Evolutionary conservation across 1,140 invertebrate species (phyloP), one percentile per base, ranked within the genome.

Genomic region (Kradibia gibbosae): DNA sequence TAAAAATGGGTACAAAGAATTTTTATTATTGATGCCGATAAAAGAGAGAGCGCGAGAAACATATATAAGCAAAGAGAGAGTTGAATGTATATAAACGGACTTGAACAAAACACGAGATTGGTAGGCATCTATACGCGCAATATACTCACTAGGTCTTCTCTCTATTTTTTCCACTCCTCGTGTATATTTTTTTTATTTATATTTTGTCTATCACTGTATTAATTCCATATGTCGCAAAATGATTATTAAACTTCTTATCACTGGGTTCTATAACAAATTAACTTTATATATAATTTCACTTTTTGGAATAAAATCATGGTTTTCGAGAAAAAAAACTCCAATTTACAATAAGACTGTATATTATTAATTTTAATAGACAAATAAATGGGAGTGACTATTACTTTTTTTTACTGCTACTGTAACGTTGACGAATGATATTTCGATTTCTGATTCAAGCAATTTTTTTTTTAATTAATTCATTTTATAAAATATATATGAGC

Each of bases 181-280:
- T 55, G 25, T 31, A 11, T 2, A 13, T 28, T 13, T 28, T 67
- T 10, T 67, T 39, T 39, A 36, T 39, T 1, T 67, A 20, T 22
- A 5, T 34, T 34, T 39, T 34, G 20, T 34, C 34, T 67, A 39
- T 36, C 31, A 20, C 34, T 15, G 25, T 3, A 20, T 39, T 39
- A 67, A 67, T 67, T 15, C 34, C 17, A 17, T 20, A 20, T 67
- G 62, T 67, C 62, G 62, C 62, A 17, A 67, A 20, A 67, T 67
- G 62, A 36, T 17, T 34, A 67, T 67, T 67, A 7, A 39, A 67
- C 62, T 67, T 39, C 20, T 67, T 67, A 36, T 17, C 39, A 15
- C 55, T 28, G 25, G 17, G 31, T n/a, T 15, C 25, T 20, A 60
- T 28, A 11, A 1, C 55, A n/a, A n/a, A n/a, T n/a, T n/a, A n/a